Evolutionary conservation across 2,113 vertebrate genomes (phyloP).

Genomic region (Chlorodrepanis virens): DNA sequence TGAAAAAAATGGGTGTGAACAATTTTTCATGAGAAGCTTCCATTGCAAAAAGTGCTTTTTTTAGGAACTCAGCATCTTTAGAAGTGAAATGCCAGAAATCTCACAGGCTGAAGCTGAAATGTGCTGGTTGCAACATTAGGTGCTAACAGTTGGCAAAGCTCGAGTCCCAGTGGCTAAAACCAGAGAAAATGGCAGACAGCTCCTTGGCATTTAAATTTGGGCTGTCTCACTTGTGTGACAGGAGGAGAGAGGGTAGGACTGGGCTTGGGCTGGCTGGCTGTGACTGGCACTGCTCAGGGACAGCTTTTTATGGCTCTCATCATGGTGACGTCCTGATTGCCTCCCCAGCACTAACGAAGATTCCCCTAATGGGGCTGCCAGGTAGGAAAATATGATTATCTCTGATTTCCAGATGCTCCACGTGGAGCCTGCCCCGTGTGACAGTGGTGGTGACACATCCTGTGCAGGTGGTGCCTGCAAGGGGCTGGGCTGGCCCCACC

Average conservation of each 20-base stretch:
- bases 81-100: conserved; percentile 51
- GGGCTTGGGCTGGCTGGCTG: not conserved
- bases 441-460: rapidly evolving
- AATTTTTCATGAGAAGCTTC: not conserved
- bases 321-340: not conserved
- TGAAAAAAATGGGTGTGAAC: conserved; percentile 45
- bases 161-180: conserved; percentile 21
- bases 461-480: rapidly evolving
- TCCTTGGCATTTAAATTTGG: conserved; percentile 30
- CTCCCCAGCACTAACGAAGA: not conserved
- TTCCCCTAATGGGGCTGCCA: not conserved
- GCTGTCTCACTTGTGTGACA: not conserved
- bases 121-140: conserved; percentile 59
- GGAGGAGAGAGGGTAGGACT: not conserved
- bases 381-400: conserved; percentile 5
- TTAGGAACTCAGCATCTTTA: conserved; percentile 38
- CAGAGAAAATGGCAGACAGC: conserved; percentile 44
- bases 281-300: not conserved
- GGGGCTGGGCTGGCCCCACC: too few species aligned
- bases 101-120: conserved; percentile 38
- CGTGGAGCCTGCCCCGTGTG: not conserved
- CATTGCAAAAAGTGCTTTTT: conserved; percentile 38
- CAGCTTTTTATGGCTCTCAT: not conserved
- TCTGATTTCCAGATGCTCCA: not conserved
- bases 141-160: conserved; percentile 56